These are phyloP conservation scores for Centropus bengalensis DNA, from an alignment of 2,113 vertebrate species.

Conservation along the genomic window DNA sequence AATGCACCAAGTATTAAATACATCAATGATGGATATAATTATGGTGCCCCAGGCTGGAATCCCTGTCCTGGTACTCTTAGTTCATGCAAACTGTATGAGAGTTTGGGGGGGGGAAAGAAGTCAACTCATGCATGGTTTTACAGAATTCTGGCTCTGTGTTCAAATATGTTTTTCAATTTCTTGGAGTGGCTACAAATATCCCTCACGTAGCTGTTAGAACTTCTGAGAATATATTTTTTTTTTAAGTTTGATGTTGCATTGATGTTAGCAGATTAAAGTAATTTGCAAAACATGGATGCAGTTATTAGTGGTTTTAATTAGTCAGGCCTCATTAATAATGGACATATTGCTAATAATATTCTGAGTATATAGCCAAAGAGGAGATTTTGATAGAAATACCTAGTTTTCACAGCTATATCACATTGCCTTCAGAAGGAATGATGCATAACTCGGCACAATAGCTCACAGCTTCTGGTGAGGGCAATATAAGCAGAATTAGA, in stretches of 20 bases:
- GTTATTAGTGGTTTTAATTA: background rate
- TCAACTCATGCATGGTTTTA: background rate
- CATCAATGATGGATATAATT: background rate
- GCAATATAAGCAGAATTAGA: background rate
- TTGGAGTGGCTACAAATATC: background rate
- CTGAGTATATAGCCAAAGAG: background rate
- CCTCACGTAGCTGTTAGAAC: background rate
- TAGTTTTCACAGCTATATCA: background rate
- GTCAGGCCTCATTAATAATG: background rate
- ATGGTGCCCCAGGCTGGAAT: background rate
- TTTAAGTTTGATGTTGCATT: background rate
- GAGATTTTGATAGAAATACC: background rate
- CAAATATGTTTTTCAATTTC: background rate
- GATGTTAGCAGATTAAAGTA: background rate
- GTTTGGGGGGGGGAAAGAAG: background rate
- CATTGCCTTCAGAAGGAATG: background rate
- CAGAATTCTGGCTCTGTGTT: background rate
- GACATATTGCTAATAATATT: background rate
- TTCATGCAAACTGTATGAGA: background rate
- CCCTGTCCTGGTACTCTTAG: background rate
- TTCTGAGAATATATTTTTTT: background rate
- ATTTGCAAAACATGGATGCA: background rate
- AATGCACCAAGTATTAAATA: background rate
- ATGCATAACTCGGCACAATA: background rate
- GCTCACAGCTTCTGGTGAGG: background rate